Base-by-base conservation (phyloP, 2,888 invertebrate genomes). In the Sminthurinus aureus region DNA sequence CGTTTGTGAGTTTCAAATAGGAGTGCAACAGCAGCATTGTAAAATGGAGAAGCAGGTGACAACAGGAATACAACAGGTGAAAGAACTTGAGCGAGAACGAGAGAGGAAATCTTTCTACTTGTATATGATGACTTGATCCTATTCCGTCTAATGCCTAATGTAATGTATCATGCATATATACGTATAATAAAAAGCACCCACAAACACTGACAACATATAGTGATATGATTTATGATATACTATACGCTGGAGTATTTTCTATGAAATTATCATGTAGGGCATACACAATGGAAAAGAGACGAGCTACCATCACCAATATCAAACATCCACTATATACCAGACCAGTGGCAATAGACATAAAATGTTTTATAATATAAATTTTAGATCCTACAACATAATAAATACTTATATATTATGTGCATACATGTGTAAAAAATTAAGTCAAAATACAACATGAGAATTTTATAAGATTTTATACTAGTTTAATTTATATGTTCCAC, bases 11-110 rank as follows among this genome's bases (percentile, higher is more conserved):
- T 18, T 58, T 58, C 18, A 58, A 58, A 58, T 18, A 58, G 58
- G 58, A 58, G 58, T 58, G 58, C 15, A 15, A 18, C 58, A 58
- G 58, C 18, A 18, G 38, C 38, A 38, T 38, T 58, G 58, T 58
- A 11, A 0, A 58, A 18, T 58, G 58, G 26, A 71, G 24, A 24
- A 71, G 71, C 79, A 79, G 79, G 79, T 79, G 79, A 79, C 79
- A 79, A 79, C n/a, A 76, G 26, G 69, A 67, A 69, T 80, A 66
- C 74, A 85, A 84, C 83, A 85, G 85, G 85, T 85, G 85, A 85
- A 85, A 85, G 85, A 85, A 85, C 85, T 84, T 83, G 24, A 38
- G 38, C 1, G 38, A 38, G 38, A 38, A 38, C 38, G 38, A 38
- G 38, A 79, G n/a, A 79, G 51, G 51, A 69, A 71, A 71, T 71